phyloP scores from a whole-genome alignment of 2,113 vertebrate species.

The Eupsittula cactorum region DNA sequence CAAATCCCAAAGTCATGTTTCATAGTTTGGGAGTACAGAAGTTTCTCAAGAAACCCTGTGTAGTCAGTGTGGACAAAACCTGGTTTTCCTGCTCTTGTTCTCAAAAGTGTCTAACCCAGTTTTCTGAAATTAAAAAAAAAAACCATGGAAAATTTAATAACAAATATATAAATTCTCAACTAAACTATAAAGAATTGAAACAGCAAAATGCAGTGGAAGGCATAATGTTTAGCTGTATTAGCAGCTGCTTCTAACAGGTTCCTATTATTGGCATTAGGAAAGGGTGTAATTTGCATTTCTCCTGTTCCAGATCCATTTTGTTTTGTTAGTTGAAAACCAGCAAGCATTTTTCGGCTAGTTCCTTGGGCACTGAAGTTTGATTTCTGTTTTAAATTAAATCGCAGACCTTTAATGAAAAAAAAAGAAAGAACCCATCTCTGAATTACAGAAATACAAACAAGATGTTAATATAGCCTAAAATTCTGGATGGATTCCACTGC shows the following conservation, averaged over 20 bases:
- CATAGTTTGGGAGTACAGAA: neutral
- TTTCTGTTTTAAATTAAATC: slow-evolving; percentile 5
- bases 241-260: neutral
- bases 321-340: neutral
- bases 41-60: neutral
- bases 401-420: neutral
- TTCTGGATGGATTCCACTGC: neutral
- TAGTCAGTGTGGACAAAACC: neutral
- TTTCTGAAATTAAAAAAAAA: neutral
- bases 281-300: neutral
- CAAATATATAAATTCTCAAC: neutral
- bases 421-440: neutral
- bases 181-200: neutral
- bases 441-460: neutral
- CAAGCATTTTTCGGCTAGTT: neutral
- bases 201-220: neutral
- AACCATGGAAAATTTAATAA: neutral
- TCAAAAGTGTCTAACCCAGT: neutral
- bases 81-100: neutral
- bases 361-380: neutral
- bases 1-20: neutral
- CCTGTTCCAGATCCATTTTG: neutral
- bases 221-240: neutral
- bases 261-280: neutral
- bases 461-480: neutral